These are phyloP conservation scores for Orthonyx spaldingii DNA, from an alignment of 2,113 vertebrate genomes.

Conservation along the genomic window DNA sequence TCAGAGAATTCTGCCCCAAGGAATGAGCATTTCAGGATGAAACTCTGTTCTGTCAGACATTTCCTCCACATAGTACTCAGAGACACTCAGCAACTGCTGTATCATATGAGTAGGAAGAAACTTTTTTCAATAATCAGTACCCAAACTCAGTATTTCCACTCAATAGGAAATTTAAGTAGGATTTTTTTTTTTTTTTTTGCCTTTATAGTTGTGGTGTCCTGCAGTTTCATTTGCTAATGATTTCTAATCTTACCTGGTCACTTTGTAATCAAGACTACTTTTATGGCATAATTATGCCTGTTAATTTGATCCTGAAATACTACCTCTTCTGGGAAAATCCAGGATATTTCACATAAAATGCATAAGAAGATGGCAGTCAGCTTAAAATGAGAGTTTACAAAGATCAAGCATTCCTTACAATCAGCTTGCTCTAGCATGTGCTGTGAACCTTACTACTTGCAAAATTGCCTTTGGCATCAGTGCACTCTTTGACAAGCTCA, in stretches of 20 bases:
- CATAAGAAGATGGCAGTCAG: not conserved
- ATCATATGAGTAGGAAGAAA: not conserved
- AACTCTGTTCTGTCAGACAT: not conserved
- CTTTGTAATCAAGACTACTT: not conserved
- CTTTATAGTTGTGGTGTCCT: not conserved
- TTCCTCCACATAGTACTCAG: not conserved
- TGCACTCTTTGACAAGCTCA: not conserved
- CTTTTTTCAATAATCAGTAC: not conserved
- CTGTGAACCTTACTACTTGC: not conserved
- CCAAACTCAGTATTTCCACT: not conserved
- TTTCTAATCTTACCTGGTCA: not conserved
- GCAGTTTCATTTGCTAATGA: not conserved
- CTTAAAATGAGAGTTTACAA: not conserved
- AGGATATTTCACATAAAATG: not conserved
- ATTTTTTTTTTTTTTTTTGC: not conserved
- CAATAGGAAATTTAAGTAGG: not conserved
- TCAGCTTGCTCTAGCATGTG: not conserved
- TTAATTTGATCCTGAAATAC: not conserved
- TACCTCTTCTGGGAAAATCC: not conserved
- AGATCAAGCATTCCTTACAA: not conserved
- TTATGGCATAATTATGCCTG: not conserved
- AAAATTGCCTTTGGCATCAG: not conserved
- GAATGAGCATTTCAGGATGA: not conserved
- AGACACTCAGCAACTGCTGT: not conserved
- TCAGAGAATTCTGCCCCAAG: slow-evolving; percentile 11